Evolutionary conservation across 1,140 invertebrate genomes (phyloP).

Genomic region (Alviniconcha marisindica): DNA sequence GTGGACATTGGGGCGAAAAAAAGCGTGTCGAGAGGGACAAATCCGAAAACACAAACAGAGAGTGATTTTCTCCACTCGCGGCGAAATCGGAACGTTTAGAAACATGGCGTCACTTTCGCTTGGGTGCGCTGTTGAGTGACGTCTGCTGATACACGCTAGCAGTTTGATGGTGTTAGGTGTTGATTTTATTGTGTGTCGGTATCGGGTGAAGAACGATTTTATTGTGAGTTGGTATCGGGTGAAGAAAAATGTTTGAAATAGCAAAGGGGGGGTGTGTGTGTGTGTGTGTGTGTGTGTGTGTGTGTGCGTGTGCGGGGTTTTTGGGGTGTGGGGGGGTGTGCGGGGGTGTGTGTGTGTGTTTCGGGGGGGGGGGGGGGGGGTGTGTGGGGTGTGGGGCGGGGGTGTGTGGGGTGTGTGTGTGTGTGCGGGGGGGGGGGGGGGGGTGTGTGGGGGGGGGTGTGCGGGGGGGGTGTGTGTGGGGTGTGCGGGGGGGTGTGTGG

Average conservation of each 20-base stretch:
- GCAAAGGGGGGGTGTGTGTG: neutral
- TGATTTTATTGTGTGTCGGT: neutral
- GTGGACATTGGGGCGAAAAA: slow-evolving; percentile 4
- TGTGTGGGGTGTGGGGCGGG: too few species aligned
- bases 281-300: slow-evolving; percentile 12
- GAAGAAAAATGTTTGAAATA: neutral
- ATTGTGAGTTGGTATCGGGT: neutral
- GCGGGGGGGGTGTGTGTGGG: too few species aligned
- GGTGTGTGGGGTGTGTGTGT: too few species aligned
- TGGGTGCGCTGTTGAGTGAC: slow-evolving; percentile 10
- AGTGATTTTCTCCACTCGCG: neutral
- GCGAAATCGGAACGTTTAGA: neutral
- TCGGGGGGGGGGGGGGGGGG: too few species aligned
- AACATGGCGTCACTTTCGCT: slow-evolving; percentile 18
- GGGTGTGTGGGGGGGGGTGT: too few species aligned
- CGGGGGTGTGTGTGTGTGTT: neutral
- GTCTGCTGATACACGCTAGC: neutral
- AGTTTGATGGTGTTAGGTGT: neutral
- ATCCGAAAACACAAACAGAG: slow-evolving; percentile 24
- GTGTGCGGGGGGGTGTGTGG: too few species aligned
- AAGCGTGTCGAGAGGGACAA: slow-evolving; percentile 18
- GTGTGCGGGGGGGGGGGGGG: too few species aligned
- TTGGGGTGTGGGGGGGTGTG: neutral
- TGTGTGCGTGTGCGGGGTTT: neutral
- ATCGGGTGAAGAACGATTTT: neutral